phyloP scores from a whole-genome alignment of 35 echinoderm and acorn worm genomes.

The Heliocidaris tuberculata region DNA sequence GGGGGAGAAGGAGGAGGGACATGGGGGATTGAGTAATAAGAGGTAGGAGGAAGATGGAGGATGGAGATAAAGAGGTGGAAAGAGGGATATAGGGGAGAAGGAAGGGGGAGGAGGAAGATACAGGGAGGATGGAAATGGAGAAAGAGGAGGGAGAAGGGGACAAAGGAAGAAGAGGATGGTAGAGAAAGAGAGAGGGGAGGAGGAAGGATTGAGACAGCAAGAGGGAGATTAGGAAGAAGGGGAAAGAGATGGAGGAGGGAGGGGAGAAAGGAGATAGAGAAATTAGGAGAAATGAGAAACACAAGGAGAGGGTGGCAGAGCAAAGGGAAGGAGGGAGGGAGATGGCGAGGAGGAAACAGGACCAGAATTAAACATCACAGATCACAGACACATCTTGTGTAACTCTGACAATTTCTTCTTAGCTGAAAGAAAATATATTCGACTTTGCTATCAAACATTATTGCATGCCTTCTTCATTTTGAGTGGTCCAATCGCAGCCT shows the following conservation, averaged over 20 bases:
- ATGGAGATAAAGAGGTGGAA: conserved; percentile 30
- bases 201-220: neutral
- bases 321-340: neutral
- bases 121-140: conserved; percentile 67
- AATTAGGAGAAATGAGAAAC: neutral
- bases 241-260: neutral
- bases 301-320: no score
- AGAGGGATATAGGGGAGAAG: conserved; percentile 43
- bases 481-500: no score
- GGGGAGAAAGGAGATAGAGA: neutral
- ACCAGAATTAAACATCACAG: no score
- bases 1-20: neutral
- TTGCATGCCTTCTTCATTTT: no score
- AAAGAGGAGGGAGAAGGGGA: conserved; percentile 25
- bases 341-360: neutral
- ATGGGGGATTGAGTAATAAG: no score
- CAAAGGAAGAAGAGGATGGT: neutral
- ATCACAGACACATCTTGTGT: no score
- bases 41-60: neutral
- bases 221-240: no score
- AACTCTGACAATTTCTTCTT: no score
- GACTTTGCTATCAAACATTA: no score
- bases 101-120: conserved; percentile 39
- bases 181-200: neutral
- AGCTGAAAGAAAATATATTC: no score